Base-by-base conservation (phyloP, 2,797 vertebrate species). In the Picus viridis region DNA sequence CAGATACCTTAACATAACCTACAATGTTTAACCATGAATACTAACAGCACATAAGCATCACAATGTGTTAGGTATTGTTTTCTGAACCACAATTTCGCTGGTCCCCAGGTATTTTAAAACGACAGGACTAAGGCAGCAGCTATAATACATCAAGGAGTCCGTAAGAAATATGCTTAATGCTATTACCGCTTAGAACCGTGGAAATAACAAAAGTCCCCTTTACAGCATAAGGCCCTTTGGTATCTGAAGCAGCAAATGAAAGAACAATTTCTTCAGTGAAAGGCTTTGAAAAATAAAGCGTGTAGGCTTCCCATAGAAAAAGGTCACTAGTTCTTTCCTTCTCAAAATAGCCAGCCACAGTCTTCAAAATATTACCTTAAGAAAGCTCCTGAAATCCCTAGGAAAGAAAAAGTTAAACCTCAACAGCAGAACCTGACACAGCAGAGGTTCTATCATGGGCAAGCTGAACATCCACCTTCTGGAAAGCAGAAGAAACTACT, bases 171-270 rank as follows among this genome's bases (percentile, higher is more conserved):
- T 16, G 86, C 88, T 96, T 89, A 93, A 95, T 88, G 71, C 67
- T 93, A 77, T 94, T 72, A 96, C 81, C 0, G 8, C 82, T 92
- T 92, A 69, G 89, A 97, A 96, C 26, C 17, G 58, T 95, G 93
- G 88, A 93, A 93, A 92, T 96, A 95, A 97, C 83, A 94, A 97
- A 98, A 97, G 93, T 97, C 75, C 97, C 90, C 97, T 97, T 97
- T 97, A 97, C 90, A 97, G 95, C 96, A 93, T 97, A 98, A 98
- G 97, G 97, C 97, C 97, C 96, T 97, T 96, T 97, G 97, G 98
- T 97, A 97, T 97, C 95, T 95, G 95, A 93, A 98, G 97, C 97
- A 97, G 97, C 95, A 97, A 97, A 97, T 62, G 49, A 96, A 97
- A 97, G 58, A 97, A 96, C 92, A 91, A 86, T 94, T 94, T 95